Conservation (phyloP, 2,797 vertebrate genomes). For the Cirrhinus mrigala region DNA sequence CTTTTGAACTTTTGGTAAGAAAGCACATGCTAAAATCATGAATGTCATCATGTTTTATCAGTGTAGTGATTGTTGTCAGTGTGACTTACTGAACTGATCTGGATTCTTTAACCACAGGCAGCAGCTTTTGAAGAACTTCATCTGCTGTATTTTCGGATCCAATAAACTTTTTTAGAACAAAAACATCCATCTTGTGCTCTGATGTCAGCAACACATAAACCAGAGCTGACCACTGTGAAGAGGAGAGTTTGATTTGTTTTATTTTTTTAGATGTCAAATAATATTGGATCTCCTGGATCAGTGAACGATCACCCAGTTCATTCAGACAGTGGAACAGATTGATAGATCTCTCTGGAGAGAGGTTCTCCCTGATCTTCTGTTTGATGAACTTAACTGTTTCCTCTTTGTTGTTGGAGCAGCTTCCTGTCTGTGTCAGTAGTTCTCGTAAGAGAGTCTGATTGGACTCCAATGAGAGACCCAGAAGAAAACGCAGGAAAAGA, state of each 20-base stretch:
- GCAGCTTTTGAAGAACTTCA: constrained; percentile 30
- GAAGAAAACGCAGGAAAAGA: constrained; percentile 13
- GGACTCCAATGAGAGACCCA: neutral
- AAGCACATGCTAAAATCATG: neutral
- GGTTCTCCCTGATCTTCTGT: neutral
- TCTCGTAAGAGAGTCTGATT: constrained; percentile 26
- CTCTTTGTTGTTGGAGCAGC: neutral
- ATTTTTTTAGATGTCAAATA: neutral
- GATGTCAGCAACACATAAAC: constrained; percentile 17
- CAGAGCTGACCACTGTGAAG: constrained; percentile 21
- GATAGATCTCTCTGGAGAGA: neutral
- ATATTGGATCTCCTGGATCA: neutral
- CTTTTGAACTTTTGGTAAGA: neutral
- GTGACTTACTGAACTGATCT: constrained; percentile 37
- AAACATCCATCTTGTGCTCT: neutral
- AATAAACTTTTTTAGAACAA: neutral
- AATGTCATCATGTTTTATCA: neutral
- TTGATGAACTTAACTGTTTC: neutral
- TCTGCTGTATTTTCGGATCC: neutral
- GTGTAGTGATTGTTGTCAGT: neutral
- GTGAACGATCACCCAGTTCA: constrained; percentile 29
- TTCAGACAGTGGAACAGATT: constrained; percentile 22
- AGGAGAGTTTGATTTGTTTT: neutral
- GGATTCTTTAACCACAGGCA: constrained; percentile 30
- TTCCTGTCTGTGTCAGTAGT: neutral